These are phyloP conservation scores for Polyergus mexicanus DNA, from an alignment of 1,140 invertebrate species.

Conservation along the genomic window DNA sequence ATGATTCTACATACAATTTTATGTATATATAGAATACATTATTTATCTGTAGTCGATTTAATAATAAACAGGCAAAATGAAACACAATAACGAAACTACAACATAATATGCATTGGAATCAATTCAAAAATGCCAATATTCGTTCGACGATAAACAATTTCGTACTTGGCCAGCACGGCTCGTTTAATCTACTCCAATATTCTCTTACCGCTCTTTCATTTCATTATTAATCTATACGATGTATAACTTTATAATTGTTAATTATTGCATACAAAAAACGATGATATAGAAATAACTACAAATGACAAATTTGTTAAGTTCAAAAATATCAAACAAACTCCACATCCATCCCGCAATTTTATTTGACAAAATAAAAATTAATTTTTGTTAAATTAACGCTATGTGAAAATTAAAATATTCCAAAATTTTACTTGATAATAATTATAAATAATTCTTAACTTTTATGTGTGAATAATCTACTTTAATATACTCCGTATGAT, in stretches of 20 bases:
- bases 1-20: conserved; percentile 9
- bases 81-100: conserved; percentile 34
- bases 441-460: not conserved
- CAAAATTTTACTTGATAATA: not conserved
- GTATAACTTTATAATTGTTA: conserved; percentile 3
- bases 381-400: conserved; percentile 1
- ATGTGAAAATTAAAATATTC: not conserved
- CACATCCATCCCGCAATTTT: not conserved
- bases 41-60: conserved; percentile 13
- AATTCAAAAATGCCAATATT: conserved; percentile 36
- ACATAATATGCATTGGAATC: conserved; percentile 30
- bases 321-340: not conserved
- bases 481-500: not conserved
- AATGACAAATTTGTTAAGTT: not conserved
- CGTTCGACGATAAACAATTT: conserved; percentile 29
- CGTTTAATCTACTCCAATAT: conserved; percentile 42
- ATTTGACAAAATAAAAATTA: not conserved
- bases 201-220: conserved; percentile 29
- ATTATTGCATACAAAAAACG: not conserved
- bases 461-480: not conserved
- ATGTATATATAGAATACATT: not conserved
- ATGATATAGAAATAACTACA: not conserved
- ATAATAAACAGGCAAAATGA: conserved; percentile 31
- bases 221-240: not conserved
- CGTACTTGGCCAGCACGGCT: not conserved